Percentiles rank a stretch among this genome's conserved stretches.
phyloP scores from a whole-genome alignment of 2,113 vertebrate species.

The Phoxinus phoxinus region DNA sequence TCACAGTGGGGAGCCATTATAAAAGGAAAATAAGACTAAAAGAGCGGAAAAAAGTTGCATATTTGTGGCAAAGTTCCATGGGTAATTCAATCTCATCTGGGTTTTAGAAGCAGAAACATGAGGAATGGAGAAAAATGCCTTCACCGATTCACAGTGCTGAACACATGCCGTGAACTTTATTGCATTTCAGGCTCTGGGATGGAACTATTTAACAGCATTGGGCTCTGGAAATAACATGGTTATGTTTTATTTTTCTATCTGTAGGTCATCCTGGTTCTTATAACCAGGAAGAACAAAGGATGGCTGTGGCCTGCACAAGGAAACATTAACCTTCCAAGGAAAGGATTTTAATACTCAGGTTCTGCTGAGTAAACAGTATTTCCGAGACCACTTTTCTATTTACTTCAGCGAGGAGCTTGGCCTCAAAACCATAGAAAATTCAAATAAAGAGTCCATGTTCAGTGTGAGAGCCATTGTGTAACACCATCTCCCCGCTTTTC shows the following conservation, averaged over 20 bases:
- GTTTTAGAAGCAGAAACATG: constrained; percentile 37
- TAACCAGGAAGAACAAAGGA: constrained; percentile 39
- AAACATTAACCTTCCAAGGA: not conserved
- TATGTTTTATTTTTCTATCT: constrained; percentile 44
- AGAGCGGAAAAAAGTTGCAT: constrained; percentile 32
- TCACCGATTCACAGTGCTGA: constrained; percentile 21
- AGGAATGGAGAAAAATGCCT: constrained; percentile 39
- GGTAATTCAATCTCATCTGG: constrained; percentile 53
- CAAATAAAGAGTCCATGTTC: constrained; percentile 15
- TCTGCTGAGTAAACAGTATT: constrained; percentile 25
- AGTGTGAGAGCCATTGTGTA: constrained; percentile 3
- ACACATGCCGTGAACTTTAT: constrained; percentile 61
- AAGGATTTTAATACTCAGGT: not conserved
- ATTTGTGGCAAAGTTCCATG: constrained; percentile 42
- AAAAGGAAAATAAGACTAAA: not conserved
- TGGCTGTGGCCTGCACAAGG: not conserved
- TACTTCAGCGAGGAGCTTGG: not conserved
- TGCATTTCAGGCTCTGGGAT: constrained; percentile 59
- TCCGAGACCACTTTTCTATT: not conserved
- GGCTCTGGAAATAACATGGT: constrained; percentile 45
- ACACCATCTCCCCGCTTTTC: constrained; percentile 1
- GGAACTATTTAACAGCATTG: constrained; percentile 55
- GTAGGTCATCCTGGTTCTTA: constrained; percentile 48
- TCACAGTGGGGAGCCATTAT: constrained; percentile 47
- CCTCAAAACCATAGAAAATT: constrained; percentile 22